phyloP scores from a whole-genome alignment of 1,140 invertebrate genomes.

The Bombyx mori region DNA sequence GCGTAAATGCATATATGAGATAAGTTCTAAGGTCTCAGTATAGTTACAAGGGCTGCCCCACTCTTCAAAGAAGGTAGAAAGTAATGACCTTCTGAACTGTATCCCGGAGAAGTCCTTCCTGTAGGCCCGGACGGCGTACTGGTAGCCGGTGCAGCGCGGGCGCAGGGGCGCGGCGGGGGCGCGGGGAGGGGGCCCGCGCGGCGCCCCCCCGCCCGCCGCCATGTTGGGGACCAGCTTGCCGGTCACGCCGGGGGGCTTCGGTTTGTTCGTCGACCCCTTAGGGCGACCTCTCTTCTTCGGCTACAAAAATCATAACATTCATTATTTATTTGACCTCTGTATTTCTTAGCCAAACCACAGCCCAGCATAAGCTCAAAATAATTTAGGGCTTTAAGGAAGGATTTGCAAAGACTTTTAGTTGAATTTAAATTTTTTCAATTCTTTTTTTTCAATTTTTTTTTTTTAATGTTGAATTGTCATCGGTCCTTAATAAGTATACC shows the following conservation, averaged over 20 bases:
- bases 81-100: constrained; percentile 56
- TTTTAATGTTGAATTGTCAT: too few relatives aligned
- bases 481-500: too few relatives aligned
- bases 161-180: constrained; percentile 20
- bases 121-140: constrained; percentile 59
- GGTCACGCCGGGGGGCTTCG: constrained; percentile 43
- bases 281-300: constrained; percentile 63
- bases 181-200: constrained; percentile 19
- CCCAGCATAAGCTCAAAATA: neutral
- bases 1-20: too few relatives aligned
- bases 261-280: constrained; percentile 67
- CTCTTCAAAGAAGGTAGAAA: too few relatives aligned
- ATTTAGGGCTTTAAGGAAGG: neutral
- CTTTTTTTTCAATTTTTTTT: neutral
- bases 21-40: too few relatives aligned
- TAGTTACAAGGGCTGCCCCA: too few relatives aligned
- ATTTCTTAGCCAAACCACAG: neutral
- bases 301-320: constrained; percentile 16
- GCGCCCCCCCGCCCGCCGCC: constrained; percentile 14
- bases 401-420: neutral
- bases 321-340: neutral
- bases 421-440: neutral
- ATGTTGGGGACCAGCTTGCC: constrained; percentile 11
- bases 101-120: constrained; percentile 68
- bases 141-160: constrained; percentile 41